Base-by-base conservation (phyloP, 37 sponge, comb jelly and placozoan species). In the Halisarca cf. caerulea region DNA sequence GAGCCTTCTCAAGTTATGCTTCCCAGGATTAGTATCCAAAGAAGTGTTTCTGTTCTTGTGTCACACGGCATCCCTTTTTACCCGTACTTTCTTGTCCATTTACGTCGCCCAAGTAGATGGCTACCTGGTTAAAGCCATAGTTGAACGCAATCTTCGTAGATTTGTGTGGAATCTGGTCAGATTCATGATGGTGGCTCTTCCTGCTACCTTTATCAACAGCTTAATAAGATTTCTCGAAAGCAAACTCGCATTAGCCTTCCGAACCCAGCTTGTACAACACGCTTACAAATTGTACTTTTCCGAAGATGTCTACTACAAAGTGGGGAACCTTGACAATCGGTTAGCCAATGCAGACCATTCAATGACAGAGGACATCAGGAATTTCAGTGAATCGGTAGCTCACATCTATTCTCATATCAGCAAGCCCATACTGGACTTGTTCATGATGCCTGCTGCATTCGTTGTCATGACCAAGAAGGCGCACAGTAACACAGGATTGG, bases 151-250 rank as follows among this genome's bases (percentile, higher is more conserved):
- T 34, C 33, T 77, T n/a, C 43, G 47, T 17, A 24, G 42, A 0
- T 94, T 96, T 60, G 32, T 84, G 11, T 28, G 45, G 35, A 69
- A 64, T 21, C 69, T 93, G 37, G 30, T 87, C 40, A 83, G 66
- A 2, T 89, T 89, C 84, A 27, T 96, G 24, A 21, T 87, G 41
- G 57, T 96, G 1, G 91, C 97, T 27, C 7, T 96, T 20, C 97
- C 97, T 2, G 97, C 97, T 2, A 96, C 97, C 3, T 96, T 96
- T 58, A 45, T 96, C 58, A 96, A 96, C 88, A 93, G 95, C 57
- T 57, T 91, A 33, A 89, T 96, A 33, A 91, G 94, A 6, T 96
- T 74, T 60, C 41, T 96, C 21, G 97, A 96, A 73, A 80, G 78
- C 80, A 86, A 93, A 64, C 85, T 96, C n/a, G 94, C 94, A 0